Percentiles rank a stretch among this genome's conserved stretches.
These are phyloP conservation scores for Agriopis leucophaearia DNA, from an alignment of 2,888 invertebrate genomes.

Conservation along the genomic window DNA sequence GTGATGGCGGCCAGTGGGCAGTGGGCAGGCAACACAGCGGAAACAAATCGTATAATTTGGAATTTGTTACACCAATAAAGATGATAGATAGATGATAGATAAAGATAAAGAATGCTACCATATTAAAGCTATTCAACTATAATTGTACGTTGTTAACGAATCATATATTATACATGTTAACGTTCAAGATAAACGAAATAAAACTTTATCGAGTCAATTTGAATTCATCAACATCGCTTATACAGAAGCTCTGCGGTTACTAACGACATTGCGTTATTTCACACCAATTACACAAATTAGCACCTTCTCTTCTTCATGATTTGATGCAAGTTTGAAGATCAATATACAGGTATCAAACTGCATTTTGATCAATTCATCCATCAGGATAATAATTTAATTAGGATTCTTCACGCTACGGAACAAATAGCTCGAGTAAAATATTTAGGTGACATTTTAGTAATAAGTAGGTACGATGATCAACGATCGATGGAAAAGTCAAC, in stretches of 20 bases:
- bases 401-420: no score
- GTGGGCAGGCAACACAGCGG: neutral
- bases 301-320: slow-evolving; percentile 2
- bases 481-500: no score
- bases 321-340: slow-evolving; percentile 1
- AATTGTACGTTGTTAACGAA: neutral
- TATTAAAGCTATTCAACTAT: neutral
- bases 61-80: neutral
- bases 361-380: neutral
- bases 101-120: no score
- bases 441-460: no score
- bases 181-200: neutral
- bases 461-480: no score
- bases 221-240: neutral
- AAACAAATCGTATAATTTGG: neutral
- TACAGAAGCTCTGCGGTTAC: neutral
- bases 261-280: neutral
- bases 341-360: neutral
- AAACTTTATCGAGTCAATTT: slow-evolving; percentile 5
- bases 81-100: no score
- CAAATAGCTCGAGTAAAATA: no score
- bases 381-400: no score
- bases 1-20: neutral
- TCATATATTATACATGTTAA: neutral
- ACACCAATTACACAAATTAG: slow-evolving; percentile 17